These are phyloP conservation scores for Orthonevra nobilis DNA, from an alignment of 2,888 invertebrate species.

Conservation along the genomic window DNA sequence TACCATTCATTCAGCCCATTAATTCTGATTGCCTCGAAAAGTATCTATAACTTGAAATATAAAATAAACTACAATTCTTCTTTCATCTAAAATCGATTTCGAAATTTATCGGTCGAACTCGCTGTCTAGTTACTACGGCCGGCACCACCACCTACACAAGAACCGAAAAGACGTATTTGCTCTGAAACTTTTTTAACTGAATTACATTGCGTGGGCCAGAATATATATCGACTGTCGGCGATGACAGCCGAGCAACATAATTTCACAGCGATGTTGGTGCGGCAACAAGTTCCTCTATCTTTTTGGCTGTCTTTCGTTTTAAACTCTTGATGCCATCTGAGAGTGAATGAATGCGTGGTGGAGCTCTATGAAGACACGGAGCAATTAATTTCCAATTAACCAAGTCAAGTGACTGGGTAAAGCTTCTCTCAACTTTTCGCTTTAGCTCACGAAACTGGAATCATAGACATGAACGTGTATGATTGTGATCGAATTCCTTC, in stretches of 20 bases:
- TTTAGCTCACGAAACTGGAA: no score
- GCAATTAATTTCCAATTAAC: conserved; percentile 57
- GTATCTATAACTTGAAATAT: not conserved
- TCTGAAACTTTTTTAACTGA: conserved; percentile 16
- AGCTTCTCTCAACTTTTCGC: not conserved
- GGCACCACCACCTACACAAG: conserved; percentile 24
- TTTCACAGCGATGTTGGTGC: conserved; percentile 41
- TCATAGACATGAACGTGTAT: no score
- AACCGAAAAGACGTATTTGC: not conserved
- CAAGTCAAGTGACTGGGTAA: conserved; percentile 26
- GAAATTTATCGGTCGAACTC: conserved; percentile 31
- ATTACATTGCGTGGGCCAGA: conserved; percentile 53
- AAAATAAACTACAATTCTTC: not conserved
- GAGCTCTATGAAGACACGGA: conserved; percentile 37
- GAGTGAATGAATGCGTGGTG: conserved; percentile 9
- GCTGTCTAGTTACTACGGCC: not conserved
- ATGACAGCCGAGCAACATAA: conserved; percentile 40
- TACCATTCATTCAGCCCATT: conserved; percentile 10
- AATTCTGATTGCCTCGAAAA: not conserved
- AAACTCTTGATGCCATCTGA: conserved; percentile 27
- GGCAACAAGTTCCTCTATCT: conserved; percentile 14
- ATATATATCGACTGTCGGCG: conserved; percentile 46
- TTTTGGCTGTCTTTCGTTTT: conserved; percentile 10
- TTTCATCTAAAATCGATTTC: conserved; percentile 18
- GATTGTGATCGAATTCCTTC: conserved; percentile 40